Conservation (phyloP, 2,888 invertebrate species). For the Patella pellucida region DNA sequence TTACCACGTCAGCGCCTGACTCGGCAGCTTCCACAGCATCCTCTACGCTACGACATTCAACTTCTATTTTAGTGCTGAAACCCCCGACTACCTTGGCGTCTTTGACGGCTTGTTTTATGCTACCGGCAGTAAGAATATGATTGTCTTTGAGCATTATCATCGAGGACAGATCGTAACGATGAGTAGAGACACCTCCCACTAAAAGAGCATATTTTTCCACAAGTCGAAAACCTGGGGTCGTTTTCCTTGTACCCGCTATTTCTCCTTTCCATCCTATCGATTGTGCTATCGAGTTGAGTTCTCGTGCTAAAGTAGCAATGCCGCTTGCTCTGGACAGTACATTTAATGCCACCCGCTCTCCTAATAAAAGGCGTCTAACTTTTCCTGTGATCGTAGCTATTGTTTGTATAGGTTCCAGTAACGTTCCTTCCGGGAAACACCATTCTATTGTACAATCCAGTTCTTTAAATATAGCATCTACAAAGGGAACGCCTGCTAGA, state of each 20-base stretch:
- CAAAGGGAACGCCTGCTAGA: slow-evolving; percentile 71
- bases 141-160: slow-evolving; percentile 74
- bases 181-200: slow-evolving; percentile 70
- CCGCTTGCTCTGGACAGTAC: slow-evolving; percentile 71
- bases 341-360: slow-evolving; percentile 71
- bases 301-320: slow-evolving; percentile 66
- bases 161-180: slow-evolving; percentile 71
- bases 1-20: slow-evolving; percentile 71
- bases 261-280: slow-evolving; percentile 67
- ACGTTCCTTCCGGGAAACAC: slow-evolving; percentile 64
- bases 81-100: slow-evolving; percentile 64
- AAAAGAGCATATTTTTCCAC: slow-evolving; percentile 72
- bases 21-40: slow-evolving; percentile 71
- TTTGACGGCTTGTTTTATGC: slow-evolving; percentile 69
- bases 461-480: slow-evolving; percentile 70
- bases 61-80: slow-evolving; percentile 71
- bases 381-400: slow-evolving; percentile 68
- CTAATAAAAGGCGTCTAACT: slow-evolving; percentile 68
- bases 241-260: slow-evolving; percentile 72
- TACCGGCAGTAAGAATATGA: slow-evolving; percentile 71
- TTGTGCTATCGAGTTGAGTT: slow-evolving; percentile 47
- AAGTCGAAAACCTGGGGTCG: slow-evolving; percentile 72
- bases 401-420: slow-evolving; percentile 50
- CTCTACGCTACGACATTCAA: slow-evolving; percentile 69
- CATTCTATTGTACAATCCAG: slow-evolving; percentile 68